phyloP scores from a whole-genome alignment of 2,888 invertebrate genomes.

The Drosophila subquinaria region DNA sequence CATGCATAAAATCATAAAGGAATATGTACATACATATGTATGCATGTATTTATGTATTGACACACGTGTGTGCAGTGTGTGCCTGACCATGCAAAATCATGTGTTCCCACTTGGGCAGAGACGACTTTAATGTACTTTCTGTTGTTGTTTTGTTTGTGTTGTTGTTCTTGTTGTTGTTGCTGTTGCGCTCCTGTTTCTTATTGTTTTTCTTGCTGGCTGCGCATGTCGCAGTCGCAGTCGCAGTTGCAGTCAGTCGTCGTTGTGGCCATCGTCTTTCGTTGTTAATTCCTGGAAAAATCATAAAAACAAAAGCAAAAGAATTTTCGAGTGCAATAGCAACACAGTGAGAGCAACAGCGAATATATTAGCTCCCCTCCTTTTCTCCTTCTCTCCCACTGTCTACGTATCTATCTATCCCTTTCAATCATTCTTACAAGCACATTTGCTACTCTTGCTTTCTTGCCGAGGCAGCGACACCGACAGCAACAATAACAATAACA shows the following conservation, averaged over 20 bases:
- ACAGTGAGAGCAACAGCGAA: slow-evolving; percentile 49
- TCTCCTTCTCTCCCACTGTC: slow-evolving; percentile 24
- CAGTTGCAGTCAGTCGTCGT: slow-evolving; percentile 20
- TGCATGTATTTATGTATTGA: slow-evolving; percentile 22
- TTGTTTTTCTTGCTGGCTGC: slow-evolving; percentile 62
- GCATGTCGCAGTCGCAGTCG: slow-evolving; percentile 51
- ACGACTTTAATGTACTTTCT: slow-evolving; percentile 38
- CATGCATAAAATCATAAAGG: background rate
- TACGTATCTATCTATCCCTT: slow-evolving; percentile 20
- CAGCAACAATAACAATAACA: background rate
- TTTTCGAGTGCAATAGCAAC: slow-evolving; percentile 75
- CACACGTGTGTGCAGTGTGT: slow-evolving; percentile 54
- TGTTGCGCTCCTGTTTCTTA: slow-evolving; percentile 66
- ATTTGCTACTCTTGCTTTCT: slow-evolving; percentile 71
- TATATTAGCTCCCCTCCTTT: slow-evolving; percentile 62
- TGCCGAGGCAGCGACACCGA: slow-evolving; percentile 28
- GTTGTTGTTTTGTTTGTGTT: slow-evolving; percentile 39
- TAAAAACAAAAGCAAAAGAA: slow-evolving; percentile 80
- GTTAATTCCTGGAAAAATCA: slow-evolving; percentile 77
- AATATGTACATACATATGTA: background rate
- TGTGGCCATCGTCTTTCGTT: slow-evolving; percentile 53
- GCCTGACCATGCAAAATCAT: slow-evolving; percentile 51
- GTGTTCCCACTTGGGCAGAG: slow-evolving; percentile 50
- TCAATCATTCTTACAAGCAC: slow-evolving; percentile 55
- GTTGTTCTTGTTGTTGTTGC: slow-evolving; percentile 40